Conservation (phyloP, 2,888 invertebrate species). For the Phrixothrix hirtus region DNA sequence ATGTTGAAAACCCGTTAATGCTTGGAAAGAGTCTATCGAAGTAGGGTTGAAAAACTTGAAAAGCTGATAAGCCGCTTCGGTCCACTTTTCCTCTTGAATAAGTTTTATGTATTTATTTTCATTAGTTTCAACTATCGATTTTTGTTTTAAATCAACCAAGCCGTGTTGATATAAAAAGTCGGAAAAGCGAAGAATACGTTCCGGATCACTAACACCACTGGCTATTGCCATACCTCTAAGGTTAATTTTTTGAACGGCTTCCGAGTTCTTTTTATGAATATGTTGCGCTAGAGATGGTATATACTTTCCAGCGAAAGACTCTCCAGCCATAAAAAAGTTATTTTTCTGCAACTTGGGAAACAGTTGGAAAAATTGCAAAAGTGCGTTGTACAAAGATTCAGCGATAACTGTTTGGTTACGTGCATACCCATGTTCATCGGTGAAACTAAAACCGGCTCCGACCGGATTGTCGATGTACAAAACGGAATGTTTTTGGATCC, state of each 20-base stretch:
- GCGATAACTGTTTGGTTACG: constrained; percentile 63
- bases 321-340: neutral
- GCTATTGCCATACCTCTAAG: constrained; percentile 61
- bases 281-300: constrained; percentile 59
- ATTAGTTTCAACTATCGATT: neutral
- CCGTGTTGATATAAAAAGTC: neutral
- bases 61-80: too few relatives aligned
- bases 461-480: neutral
- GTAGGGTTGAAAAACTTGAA: too few relatives aligned
- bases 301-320: constrained; percentile 55
- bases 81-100: neutral
- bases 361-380: constrained; percentile 80
- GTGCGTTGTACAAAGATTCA: constrained; percentile 55
- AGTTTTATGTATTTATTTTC: neutral
- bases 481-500: constrained; percentile 71
- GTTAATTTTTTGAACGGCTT: constrained; percentile 48
- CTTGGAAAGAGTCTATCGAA: neutral
- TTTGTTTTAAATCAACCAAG: neutral
- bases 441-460: neutral
- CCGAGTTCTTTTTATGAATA: constrained; percentile 58
- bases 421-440: neutral
- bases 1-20: neutral
- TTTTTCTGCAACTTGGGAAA: constrained; percentile 63
- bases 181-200: constrained; percentile 36
- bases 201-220: constrained; percentile 60